These are phyloP conservation scores for Corythaeola cristata DNA, from an alignment of 2,113 vertebrate genomes.

Conservation along the genomic window DNA sequence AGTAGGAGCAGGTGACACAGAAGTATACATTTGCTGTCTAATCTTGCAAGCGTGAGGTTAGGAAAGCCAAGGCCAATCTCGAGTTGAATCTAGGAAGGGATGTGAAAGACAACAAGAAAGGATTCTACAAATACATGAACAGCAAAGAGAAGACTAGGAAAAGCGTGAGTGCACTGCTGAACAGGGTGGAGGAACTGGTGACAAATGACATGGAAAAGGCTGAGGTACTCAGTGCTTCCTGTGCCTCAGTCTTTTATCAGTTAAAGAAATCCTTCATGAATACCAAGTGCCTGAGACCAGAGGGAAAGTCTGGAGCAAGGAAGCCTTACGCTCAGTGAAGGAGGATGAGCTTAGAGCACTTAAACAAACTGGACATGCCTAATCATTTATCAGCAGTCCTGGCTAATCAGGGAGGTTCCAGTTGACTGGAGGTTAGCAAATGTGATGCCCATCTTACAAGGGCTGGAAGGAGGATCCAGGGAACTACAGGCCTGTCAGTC, in stretches of 20 bases:
- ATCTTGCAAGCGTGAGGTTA: not conserved
- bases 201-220: not conserved
- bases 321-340: not conserved
- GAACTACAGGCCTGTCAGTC: too few species aligned
- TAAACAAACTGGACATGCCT: not conserved
- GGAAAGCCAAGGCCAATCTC: not conserved
- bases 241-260: not conserved
- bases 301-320: not conserved
- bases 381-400: not conserved
- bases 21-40: not conserved
- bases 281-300: not conserved
- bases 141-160: not conserved
- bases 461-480: too few species aligned
- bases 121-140: not conserved
- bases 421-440: not conserved
- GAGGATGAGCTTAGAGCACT: not conserved
- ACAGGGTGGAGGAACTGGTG: not conserved
- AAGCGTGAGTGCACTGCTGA: not conserved
- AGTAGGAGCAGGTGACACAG: not conserved
- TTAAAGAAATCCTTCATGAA: not conserved
- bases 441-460: not conserved
- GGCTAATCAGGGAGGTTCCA: not conserved
- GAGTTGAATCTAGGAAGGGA: not conserved
- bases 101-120: not conserved
- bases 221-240: not conserved